Conservation (phyloP, 2,113 vertebrate species). For the Nesoenas mayeri region DNA sequence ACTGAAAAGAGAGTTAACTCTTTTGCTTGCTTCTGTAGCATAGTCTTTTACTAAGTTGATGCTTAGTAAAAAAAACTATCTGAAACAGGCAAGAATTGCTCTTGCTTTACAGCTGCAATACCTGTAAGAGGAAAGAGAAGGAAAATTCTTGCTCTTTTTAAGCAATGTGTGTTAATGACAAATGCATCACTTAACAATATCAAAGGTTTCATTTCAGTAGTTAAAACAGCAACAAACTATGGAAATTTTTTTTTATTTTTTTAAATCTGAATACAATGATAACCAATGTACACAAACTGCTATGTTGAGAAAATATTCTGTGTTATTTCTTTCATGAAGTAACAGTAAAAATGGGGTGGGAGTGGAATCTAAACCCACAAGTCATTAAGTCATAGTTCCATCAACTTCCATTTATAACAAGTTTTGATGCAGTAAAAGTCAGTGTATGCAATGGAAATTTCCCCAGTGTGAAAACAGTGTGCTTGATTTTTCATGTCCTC, state of each 20-base stretch:
- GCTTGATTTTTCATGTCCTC: neutral
- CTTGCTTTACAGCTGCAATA: neutral
- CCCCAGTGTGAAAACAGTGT: neutral
- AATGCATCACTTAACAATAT: neutral
- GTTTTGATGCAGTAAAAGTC: neutral
- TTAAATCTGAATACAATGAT: neutral
- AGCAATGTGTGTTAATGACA: neutral
- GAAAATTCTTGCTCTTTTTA: neutral
- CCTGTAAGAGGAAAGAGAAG: neutral
- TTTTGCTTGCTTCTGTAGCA: neutral
- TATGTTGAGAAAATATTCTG: neutral
- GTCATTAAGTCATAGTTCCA: neutral
- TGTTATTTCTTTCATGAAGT: neutral
- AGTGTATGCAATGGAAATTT: neutral
- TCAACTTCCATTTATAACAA: neutral
- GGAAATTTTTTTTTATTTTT: neutral
- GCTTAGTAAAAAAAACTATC: neutral
- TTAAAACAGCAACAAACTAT: neutral
- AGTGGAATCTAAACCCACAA: neutral
- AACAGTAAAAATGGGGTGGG: neutral
- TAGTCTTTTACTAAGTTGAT: neutral
- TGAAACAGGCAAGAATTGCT: neutral
- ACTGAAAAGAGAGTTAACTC: neutral
- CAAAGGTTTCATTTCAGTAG: neutral
- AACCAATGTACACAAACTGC: neutral